A percentile compares a stretch with the other conserved stretches of the same genome.
These are phyloP conservation scores for Pogonocichla stellata DNA, from an alignment of 2,113 vertebrate genomes.

Conservation along the genomic window DNA sequence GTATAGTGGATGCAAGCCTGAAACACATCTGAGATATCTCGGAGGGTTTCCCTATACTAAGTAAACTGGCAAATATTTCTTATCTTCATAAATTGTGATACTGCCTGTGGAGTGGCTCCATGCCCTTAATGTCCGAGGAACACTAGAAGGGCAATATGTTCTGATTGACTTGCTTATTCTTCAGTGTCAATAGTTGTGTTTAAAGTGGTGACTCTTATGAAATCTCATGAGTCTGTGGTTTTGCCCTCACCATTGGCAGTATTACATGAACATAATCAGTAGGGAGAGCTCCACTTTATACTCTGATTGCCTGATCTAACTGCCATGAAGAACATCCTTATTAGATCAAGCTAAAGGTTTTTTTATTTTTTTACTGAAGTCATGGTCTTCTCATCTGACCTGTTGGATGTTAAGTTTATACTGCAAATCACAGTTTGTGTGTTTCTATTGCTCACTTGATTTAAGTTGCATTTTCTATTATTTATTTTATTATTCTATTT, in stretches of 20 bases:
- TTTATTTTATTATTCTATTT: background rate
- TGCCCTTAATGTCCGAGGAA: background rate
- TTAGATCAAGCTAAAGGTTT: background rate
- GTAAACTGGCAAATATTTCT: background rate
- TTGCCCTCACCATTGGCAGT: background rate
- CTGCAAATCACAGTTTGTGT: background rate
- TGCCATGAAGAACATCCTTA: background rate
- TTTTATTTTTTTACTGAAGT: background rate
- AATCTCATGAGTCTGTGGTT: background rate
- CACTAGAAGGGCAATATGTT: background rate
- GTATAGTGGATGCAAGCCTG: background rate
- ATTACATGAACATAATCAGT: background rate
- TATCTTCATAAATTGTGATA: accelerated
- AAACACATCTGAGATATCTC: background rate
- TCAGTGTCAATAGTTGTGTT: background rate
- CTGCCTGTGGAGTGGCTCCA: background rate
- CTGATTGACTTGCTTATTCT: background rate
- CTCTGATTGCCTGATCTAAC: background rate
- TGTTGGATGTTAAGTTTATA: background rate
- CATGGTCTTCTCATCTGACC: background rate
- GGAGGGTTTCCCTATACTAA: background rate
- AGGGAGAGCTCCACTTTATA: background rate
- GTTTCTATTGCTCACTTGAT: background rate
- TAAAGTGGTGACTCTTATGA: background rate
- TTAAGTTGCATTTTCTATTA: background rate